Conservation (phyloP, 2,888 invertebrate species). For the Chorisops tibialis region DNA sequence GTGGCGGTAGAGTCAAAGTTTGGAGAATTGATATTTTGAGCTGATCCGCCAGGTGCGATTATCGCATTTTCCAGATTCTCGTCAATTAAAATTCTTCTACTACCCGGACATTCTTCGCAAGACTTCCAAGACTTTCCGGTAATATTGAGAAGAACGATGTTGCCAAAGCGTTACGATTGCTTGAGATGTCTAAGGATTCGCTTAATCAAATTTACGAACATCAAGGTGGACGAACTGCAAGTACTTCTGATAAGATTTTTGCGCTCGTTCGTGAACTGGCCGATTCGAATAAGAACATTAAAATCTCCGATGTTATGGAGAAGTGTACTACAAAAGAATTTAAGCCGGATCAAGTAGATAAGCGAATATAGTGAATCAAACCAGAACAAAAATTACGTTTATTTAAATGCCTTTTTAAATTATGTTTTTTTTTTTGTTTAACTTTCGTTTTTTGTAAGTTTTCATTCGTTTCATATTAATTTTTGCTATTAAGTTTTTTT, state of each 20-base stretch:
- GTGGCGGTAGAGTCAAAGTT: too few relatives aligned
- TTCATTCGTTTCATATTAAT: too few relatives aligned
- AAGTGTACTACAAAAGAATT: slow-evolving; percentile 85
- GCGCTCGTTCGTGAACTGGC: slow-evolving; percentile 80
- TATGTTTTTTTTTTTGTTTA: slow-evolving; percentile 1
- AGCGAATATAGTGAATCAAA: slow-evolving; percentile 91
- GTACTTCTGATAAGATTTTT: slow-evolving; percentile 80
- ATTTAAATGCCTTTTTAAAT: slow-evolving; percentile 38
- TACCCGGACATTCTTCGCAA: too few relatives aligned
- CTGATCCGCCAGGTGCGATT: too few relatives aligned
- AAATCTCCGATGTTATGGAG: slow-evolving; percentile 79
- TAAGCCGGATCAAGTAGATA: slow-evolving; percentile 84
- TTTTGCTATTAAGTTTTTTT: too few relatives aligned
- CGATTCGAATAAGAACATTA: slow-evolving; percentile 69
- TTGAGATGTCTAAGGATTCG: slow-evolving; percentile 96
- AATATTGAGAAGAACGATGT: slow-evolving; percentile 92
- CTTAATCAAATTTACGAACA: slow-evolving; percentile 67
- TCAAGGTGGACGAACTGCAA: slow-evolving; percentile 59
- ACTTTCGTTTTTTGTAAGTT: too few relatives aligned
- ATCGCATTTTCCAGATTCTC: too few relatives aligned
- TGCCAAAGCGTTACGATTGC: slow-evolving; percentile 88
- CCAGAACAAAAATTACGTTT: slow-evolving; percentile 86
- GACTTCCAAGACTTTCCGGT: slow-evolving; percentile 77
- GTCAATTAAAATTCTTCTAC: too few relatives aligned
- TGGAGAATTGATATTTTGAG: too few relatives aligned